Evolutionary conservation across 2,797 vertebrate species (phyloP), one percentile per base, ranked within the genome.

Genomic region (Erpetoichthys calabaricus): DNA sequence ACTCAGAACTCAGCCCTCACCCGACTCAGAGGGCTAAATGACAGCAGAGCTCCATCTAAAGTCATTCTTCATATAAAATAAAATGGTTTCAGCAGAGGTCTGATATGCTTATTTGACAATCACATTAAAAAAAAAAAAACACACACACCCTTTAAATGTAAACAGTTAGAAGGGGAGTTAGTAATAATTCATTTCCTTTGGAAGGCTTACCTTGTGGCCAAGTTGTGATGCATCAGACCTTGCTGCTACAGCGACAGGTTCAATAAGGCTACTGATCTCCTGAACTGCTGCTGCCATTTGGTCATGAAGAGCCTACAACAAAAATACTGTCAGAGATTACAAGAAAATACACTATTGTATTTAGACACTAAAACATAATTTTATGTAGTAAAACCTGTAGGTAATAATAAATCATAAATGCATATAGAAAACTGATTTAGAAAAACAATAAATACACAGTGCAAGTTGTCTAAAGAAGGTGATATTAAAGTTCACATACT

Each of bases 241-340:
- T 1, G 94, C 94, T 0, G 94, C 91, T 0, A 87, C 70, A 45
- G 91, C 94, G 56, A 99, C 86, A 0, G 96, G 94, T 60, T 98
- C 93, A 0, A 99, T 98, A 63, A 97, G 73, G 72, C 94, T 88
- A 66, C 87, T 96, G 75, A 99, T 99, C 72, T 99, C 94, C 62
- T 97, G 91, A 3, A 99, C 93, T 0, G 96, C 93, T 0, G 89
- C 92, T 4, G 92, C 89, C 93, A 99, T 96, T 80, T 99, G 94
- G 64, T 90, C 91, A 61, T 98, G 93, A 64, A 99, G 80, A 57
- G 88, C 90, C 96, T 99, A 65, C 25, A 50, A 57, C 5, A 50
- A 7, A 25, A 25, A 25, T 25, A 25, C 25, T 25, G 25, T 25
- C 25, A 52, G n/a, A 9, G 9, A 5, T 6, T 52, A 9, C 8